Conservation (phyloP, 2,113 vertebrate genomes). For the Garra rufa region DNA sequence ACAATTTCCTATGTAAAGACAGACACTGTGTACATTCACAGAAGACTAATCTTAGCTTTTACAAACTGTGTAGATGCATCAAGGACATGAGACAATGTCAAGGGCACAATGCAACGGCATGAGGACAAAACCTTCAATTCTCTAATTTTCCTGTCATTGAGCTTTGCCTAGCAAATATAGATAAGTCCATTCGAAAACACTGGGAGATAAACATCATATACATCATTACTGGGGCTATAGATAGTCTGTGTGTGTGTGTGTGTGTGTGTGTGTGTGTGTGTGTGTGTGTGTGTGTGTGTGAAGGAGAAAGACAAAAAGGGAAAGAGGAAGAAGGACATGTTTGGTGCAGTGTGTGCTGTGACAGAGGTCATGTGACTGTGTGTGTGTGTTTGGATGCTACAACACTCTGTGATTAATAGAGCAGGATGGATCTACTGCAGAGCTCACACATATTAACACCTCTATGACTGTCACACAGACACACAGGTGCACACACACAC, state of each 20-base stretch:
- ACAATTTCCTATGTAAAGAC: not conserved
- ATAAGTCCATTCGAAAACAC: not conserved
- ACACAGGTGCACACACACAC: conserved; percentile 9
- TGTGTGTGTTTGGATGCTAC: conserved; percentile 1
- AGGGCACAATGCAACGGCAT: not conserved
- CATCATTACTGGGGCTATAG: not conserved
- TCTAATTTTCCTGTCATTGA: not conserved
- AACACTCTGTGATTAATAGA: conserved; percentile 16
- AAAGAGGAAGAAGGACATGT: conserved; percentile 15
- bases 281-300: not conserved
- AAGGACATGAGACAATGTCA: not conserved
- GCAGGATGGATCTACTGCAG: conserved; percentile 10
- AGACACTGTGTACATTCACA: not conserved
- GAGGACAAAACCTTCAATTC: not conserved
- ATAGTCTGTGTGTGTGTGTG: not conserved
- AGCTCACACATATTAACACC: conserved; percentile 29
- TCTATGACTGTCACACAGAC: not conserved
- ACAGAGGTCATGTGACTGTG: conserved; percentile 15
- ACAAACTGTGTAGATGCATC: not conserved
- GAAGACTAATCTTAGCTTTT: not conserved
- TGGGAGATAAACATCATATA: not conserved
- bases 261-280: not conserved
- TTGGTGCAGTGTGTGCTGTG: not conserved
- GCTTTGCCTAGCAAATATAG: not conserved
- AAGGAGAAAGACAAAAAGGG: not conserved